Base-by-base conservation (phyloP, 2,797 vertebrate species). In the Ctenochaetus hawaiiensis region DNA sequence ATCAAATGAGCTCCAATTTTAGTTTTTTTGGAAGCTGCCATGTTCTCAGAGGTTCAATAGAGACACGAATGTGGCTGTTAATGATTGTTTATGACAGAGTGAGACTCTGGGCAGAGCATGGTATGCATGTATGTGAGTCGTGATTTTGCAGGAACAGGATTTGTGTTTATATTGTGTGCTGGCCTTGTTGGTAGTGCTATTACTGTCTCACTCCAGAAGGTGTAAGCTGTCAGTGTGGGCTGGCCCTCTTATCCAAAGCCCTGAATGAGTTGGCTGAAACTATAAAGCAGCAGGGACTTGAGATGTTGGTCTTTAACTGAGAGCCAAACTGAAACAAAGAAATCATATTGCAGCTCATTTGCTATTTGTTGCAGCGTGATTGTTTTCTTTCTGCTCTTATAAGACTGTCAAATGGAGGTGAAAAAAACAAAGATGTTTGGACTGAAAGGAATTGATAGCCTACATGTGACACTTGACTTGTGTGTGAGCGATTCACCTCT, bases 221-320 rank as follows among this genome's bases (percentile, higher is more conserved):
- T 91, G 88, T 80, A 70, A 86, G 80, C 75, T 87, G 78, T 85
- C 87, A 76, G 87, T 83, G 90, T 85, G 86, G 88, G 85, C 76
- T 58, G 86, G 67, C 37, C 79, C 78, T 78, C 64, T 71, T 26
- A 75, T 79, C 68, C 81, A 61, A 63, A 77, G 72, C 77, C 73
- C 72, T 79, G 57, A 83, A 82, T 79, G 78, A 89, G 72, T 82
- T 89, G 89, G 88, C 81, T 78, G 67, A 30, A 70, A 70, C 60
- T 69, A 8, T 6, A 77, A 77, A 88, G 82, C 89, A 89, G 86
- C 87, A 90, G 87, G 85, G 75, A 80, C 67, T 80, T 39, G 57
- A 81, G 70, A 80, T 76, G 65, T 60, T 82, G 12, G 75, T 73
- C 77, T 73, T 37, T 43, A 65, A 65, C 52, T 2, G 48, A 61